phyloP scores from a whole-genome alignment of 2,113 vertebrate genomes.

The Noctilio leporinus region DNA sequence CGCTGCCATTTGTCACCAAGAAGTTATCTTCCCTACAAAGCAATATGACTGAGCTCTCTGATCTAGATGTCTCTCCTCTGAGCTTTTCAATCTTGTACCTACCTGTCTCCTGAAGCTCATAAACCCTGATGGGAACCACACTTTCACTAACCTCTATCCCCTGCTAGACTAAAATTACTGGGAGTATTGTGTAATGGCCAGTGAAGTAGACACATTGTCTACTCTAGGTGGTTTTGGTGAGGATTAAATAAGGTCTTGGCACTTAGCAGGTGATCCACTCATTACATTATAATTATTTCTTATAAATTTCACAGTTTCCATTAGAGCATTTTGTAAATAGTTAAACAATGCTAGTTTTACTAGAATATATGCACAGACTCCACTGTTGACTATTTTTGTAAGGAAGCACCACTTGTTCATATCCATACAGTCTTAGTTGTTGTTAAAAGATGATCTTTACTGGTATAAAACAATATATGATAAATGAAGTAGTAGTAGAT shows the following conservation, averaged over 20 bases:
- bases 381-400: neutral
- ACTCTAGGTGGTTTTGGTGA: neutral
- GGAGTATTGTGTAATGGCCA: neutral
- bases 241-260: neutral
- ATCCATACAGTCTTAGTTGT: neutral
- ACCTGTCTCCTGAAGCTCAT: neutral
- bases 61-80: neutral
- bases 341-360: neutral
- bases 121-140: neutral
- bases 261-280: neutral
- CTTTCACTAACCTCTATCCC: neutral
- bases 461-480: neutral
- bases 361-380: neutral
- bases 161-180: neutral
- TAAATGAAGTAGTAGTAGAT: neutral
- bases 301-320: neutral
- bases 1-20: neutral
- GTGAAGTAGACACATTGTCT: neutral
- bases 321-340: neutral
- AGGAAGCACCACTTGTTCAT: neutral
- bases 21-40: neutral
- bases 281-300: neutral
- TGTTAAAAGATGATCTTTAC: neutral
- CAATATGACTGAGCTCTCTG: neutral
- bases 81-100: neutral